Evolutionary conservation across 2,113 vertebrate species (phyloP).

Genomic region (Mesocricetus auratus): DNA sequence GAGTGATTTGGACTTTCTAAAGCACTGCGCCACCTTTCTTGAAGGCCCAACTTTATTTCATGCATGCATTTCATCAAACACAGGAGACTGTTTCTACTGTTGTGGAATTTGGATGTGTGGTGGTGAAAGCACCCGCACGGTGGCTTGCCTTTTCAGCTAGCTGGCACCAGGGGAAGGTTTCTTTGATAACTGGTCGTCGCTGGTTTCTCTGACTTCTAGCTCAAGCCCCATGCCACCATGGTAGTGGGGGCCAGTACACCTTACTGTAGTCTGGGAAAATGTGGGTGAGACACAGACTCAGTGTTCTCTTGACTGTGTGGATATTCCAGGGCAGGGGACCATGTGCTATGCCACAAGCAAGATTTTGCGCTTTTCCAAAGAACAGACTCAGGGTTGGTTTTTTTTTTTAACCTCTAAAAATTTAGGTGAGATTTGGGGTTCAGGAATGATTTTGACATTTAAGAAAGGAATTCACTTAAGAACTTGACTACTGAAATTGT

Average conservation of each 20-base stretch:
- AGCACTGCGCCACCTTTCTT: background rate
- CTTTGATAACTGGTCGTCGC: background rate
- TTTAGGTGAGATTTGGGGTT: background rate
- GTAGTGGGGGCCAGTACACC: background rate
- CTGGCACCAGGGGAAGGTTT: background rate
- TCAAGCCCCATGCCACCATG: background rate
- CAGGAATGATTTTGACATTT: background rate
- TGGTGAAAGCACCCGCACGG: background rate
- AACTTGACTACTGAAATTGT: slow-evolving; percentile 1
- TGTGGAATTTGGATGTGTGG: background rate
- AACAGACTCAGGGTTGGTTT: slow-evolving; percentile 17
- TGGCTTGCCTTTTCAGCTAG: background rate
- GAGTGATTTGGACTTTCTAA: slow-evolving; percentile 92
- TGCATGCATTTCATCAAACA: background rate
- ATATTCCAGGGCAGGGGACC: background rate
- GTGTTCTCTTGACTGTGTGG: background rate
- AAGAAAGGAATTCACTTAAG: slow-evolving; percentile 57
- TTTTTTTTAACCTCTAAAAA: background rate
- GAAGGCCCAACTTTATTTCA: background rate
- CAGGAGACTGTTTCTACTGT: background rate
- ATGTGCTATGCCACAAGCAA: background rate
- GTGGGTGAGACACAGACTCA: background rate
- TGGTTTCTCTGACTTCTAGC: background rate
- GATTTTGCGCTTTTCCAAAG: slow-evolving; percentile 44
- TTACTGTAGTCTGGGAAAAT: background rate